Base-by-base conservation (phyloP, 2,113 vertebrate genomes). In the Alligator mississippiensis region DNA sequence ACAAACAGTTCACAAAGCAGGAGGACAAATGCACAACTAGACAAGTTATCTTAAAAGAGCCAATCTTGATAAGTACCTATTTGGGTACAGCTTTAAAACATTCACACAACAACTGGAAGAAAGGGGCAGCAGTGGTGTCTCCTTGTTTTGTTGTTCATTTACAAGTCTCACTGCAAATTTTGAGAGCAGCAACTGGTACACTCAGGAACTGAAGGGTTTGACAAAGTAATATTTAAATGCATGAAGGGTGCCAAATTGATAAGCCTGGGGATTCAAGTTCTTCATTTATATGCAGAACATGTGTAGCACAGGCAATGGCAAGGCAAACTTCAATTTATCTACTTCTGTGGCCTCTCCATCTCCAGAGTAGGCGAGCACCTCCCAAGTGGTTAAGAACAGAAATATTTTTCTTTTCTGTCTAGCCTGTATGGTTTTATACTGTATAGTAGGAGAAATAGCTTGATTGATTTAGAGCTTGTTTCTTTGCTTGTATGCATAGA, bases 261-360 rank as follows among this genome's bases (percentile, higher is more conserved):
- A 92, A 77, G 70, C 70, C 54, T 24, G n/a, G 21, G 58, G 75
- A 86, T 30, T 77, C 13, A 22, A 61, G 25, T n/a, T 90, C 80
- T 55, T 89, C 58, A 87, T 92, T 96, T 77, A n/a, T 78, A 87
- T 95, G 93, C 92, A 95, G 83, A 95, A 77, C 70, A 92, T 61
- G 80, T 87, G 80, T 8, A 68, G 58, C 7, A 59, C 19, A 64
- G 84, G 76, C 88, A 88, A 47, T 58, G 84, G 75, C 85, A 92
- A 47, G 0, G 1, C 64, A 82, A 85, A 79, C 70, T 84, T 88
- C 80, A 55, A 47, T 95, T 78, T 87, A 74, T 89, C 90, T 84
- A 0, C 25, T 87, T 77, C 77, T 89, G 28, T 55, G 74, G 87
- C 74, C 58, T 61, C 1, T 0, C 77, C 80, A 47, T 60, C 85